A percentile compares a stretch with the other conserved stretches of the same genome.
Conservation (phyloP, 2,888 invertebrate species). For the Eugnorisma glareosa region DNA sequence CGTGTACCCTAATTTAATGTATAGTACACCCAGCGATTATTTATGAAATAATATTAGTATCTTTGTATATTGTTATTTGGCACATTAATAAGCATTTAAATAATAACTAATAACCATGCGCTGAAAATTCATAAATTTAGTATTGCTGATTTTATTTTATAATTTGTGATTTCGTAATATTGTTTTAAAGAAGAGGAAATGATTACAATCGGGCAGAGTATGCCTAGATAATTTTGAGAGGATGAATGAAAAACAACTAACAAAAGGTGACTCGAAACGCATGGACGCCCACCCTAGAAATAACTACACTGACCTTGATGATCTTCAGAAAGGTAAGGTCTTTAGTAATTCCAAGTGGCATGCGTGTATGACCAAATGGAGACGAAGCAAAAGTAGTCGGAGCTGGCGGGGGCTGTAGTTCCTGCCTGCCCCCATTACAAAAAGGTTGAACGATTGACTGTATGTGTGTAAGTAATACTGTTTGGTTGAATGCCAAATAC, state of each 20-base stretch:
- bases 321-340: background rate
- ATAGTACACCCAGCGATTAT: background rate
- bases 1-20: conserved; percentile 20
- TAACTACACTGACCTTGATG: background rate
- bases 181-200: background rate
- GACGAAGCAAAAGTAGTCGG: background rate
- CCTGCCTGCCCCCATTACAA: background rate
- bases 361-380: background rate
- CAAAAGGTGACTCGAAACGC: background rate
- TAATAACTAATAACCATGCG: background rate
- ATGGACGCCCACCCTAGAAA: background rate
- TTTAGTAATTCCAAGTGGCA: background rate
- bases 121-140: background rate
- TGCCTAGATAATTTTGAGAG: background rate
- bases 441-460: background rate
- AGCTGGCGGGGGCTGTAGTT: background rate
- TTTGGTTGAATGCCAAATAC: background rate
- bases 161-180: background rate
- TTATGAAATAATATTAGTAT: background rate
- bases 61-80: too few relatives aligned
- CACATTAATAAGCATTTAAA: background rate
- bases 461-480: background rate
- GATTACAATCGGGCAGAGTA: background rate
- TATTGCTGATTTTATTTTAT: background rate
- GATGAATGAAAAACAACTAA: background rate